Percentiles rank a stretch among this genome's conserved stretches.
Evolutionary conservation across 2,113 vertebrate species (phyloP).

Genomic region (Grallaria varia): DNA sequence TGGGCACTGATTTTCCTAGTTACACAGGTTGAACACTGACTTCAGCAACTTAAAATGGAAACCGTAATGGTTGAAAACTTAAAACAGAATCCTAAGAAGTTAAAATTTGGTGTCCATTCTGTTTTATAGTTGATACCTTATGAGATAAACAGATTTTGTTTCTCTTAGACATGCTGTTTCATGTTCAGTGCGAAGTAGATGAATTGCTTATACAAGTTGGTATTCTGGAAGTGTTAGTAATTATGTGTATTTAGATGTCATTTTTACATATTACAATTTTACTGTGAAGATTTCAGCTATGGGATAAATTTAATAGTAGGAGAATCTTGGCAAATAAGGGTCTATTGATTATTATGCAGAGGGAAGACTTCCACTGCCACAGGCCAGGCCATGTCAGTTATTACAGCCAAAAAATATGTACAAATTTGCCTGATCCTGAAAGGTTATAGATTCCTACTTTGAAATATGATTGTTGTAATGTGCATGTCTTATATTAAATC

Average conservation of each 20-base stretch:
- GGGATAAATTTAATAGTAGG: not conserved
- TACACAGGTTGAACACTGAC: not conserved
- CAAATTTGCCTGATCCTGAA: not conserved
- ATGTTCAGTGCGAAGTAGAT: not conserved
- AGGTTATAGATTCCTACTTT: not conserved
- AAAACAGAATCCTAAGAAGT: not conserved
- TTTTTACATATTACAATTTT: not conserved
- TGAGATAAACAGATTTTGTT: not conserved
- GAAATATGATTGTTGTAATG: not conserved
- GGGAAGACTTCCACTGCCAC: not conserved
- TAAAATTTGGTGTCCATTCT: not conserved
- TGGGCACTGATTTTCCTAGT: not conserved
- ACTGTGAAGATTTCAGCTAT: not conserved
- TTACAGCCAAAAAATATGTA: not conserved
- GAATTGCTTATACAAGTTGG: not conserved
- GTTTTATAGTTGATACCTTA: not conserved
- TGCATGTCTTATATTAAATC: not conserved
- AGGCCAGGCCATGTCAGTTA: not conserved
- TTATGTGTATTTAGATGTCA: not conserved
- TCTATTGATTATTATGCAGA: not conserved
- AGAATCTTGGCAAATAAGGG: not conserved
- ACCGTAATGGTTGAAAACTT: not conserved
- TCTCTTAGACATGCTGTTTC: not conserved
- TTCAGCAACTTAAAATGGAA: not conserved
- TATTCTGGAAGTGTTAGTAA: not conserved